Conservation (phyloP, 2,113 vertebrate genomes). For the Varanus salvator region DNA sequence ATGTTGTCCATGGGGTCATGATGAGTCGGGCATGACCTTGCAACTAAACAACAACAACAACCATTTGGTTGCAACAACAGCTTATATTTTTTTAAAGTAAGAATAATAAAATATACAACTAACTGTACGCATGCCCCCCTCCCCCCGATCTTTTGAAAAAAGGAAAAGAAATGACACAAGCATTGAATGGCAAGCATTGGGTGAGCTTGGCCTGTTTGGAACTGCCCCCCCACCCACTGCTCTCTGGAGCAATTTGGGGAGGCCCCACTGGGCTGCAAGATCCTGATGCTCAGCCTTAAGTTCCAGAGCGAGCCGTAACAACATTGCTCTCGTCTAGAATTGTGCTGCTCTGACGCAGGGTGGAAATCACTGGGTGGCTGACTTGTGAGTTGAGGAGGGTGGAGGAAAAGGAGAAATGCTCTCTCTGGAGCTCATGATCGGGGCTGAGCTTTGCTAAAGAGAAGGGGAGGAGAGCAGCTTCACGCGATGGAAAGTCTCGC, state of each 20-base stretch:
- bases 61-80: background rate
- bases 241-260: background rate
- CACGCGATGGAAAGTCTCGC: slow-evolving; percentile 31
- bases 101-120: background rate
- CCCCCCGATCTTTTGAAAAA: background rate
- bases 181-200: too few relatives aligned
- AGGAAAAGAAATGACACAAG: too few relatives aligned
- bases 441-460: background rate
- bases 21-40: too few relatives aligned
- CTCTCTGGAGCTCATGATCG: background rate
- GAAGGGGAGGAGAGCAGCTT: background rate
- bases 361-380: background rate
- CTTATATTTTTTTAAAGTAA: background rate
- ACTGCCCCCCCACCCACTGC: background rate
- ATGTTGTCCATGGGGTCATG: too few relatives aligned
- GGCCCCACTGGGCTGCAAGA: too few relatives aligned
- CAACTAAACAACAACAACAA: too few relatives aligned
- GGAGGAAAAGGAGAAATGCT: background rate
- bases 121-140: background rate
- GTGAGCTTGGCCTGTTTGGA: background rate
- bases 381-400: background rate
- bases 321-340: background rate
- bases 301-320: background rate
- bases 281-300: too few relatives aligned
- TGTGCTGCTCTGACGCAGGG: background rate